Conservation (phyloP, 2,888 invertebrate species). For the Mayetiola destructor region DNA sequence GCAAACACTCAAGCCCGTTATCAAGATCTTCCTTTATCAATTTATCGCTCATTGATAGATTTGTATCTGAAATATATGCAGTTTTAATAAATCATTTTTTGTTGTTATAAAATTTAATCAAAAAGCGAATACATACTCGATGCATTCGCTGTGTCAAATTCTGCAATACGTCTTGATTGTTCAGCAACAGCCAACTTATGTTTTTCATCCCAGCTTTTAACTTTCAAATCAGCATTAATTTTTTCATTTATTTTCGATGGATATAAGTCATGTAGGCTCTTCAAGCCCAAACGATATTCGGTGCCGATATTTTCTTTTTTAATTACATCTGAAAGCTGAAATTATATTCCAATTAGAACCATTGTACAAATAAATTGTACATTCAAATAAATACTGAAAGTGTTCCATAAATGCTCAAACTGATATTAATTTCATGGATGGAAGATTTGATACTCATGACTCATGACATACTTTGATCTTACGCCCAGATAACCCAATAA, state of each 20-base stretch:
- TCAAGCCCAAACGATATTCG: conserved; percentile 73
- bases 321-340: conserved; percentile 28
- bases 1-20: conserved; percentile 67
- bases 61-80: conserved; percentile 20
- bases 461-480: conserved; percentile 57
- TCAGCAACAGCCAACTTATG: conserved; percentile 69
- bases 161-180: conserved; percentile 56
- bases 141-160: conserved; percentile 54
- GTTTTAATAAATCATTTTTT: not conserved
- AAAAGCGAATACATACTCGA: conserved; percentile 27
- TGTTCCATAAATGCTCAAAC: no score
- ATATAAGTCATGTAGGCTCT: conserved; percentile 74
- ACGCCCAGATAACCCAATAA: conserved; percentile 77
- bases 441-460: not conserved
- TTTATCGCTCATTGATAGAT: conserved; percentile 53
- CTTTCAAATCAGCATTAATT: conserved; percentile 61
- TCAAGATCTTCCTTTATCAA: conserved; percentile 79
- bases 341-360: no score
- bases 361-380: no score
- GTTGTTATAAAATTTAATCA: not conserved
- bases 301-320: conserved; percentile 58
- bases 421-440: not conserved
- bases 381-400: no score
- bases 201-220: conserved; percentile 69
- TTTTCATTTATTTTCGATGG: conserved; percentile 71